These are phyloP conservation scores for Trileptium ribeirensis DNA, from an alignment of 2,888 invertebrate genomes.

Conservation along the genomic window DNA sequence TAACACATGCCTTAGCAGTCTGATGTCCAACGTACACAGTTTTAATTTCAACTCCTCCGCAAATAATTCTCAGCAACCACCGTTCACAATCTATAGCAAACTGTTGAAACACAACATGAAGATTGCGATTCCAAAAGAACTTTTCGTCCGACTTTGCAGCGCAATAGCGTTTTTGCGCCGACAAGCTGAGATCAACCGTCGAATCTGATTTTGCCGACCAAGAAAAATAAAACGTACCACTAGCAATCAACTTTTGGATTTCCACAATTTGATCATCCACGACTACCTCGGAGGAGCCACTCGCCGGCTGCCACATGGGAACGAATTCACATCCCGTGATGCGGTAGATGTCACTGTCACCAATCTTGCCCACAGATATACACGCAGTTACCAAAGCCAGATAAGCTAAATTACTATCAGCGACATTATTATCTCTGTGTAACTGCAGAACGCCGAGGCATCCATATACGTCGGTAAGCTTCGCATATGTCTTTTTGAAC, in stretches of 20 bases:
- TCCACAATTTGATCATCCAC: slow-evolving; percentile 55
- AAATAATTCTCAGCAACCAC: slow-evolving; percentile 91
- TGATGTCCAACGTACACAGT: slow-evolving; percentile 95
- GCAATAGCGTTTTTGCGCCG: slow-evolving; percentile 78
- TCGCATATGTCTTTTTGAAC: slow-evolving; percentile 77
- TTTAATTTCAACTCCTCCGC: slow-evolving; percentile 91
- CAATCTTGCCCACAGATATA: slow-evolving; percentile 89
- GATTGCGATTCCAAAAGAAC: slow-evolving; percentile 96
- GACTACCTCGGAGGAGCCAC: slow-evolving; percentile 21
- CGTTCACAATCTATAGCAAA: slow-evolving; percentile 80
- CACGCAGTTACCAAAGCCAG: slow-evolving; percentile 90
- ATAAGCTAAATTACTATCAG: slow-evolving; percentile 64
- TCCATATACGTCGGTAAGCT: slow-evolving; percentile 87
- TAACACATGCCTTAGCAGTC: slow-evolving; percentile 85
- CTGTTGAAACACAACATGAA: slow-evolving; percentile 82
- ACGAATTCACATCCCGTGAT: slow-evolving; percentile 85
- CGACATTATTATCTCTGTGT: neutral
- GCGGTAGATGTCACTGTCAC: slow-evolving; percentile 86
- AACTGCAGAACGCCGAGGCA: slow-evolving; percentile 82
- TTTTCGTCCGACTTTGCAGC: slow-evolving; percentile 75
- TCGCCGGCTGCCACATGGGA: slow-evolving; percentile 59
- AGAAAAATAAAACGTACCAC: slow-evolving; percentile 97
- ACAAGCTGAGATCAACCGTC: slow-evolving; percentile 81
- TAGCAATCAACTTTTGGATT: slow-evolving; percentile 76
- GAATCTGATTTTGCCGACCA: slow-evolving; percentile 60